Evolutionary conservation across 2,888 invertebrate genomes (phyloP).

Genomic region (Melipona beecheii): DNA sequence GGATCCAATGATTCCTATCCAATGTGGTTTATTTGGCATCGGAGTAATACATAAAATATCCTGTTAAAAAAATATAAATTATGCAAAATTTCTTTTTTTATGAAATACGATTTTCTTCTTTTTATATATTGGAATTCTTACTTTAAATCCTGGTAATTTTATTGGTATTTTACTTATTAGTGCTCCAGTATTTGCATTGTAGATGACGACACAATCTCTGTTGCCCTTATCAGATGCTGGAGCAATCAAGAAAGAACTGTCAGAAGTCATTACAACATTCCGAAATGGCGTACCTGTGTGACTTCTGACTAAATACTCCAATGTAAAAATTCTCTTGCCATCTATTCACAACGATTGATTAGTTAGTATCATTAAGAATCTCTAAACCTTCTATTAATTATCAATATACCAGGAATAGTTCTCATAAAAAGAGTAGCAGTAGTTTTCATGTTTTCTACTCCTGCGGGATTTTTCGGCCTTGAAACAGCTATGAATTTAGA

Average conservation of each 20-base stretch:
- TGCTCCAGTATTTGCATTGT: conserved; percentile 92
- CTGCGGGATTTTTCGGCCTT: conserved; percentile 87
- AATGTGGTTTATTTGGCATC: conserved; percentile 93
- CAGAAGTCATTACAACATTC: conserved; percentile 92
- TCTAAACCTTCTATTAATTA: not conserved
- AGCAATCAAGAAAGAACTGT: conserved; percentile 91
- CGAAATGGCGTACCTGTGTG: conserved; percentile 90
- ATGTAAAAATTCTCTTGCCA: conserved; percentile 91
- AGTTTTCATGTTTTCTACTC: conserved; percentile 88
- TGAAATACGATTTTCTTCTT: not conserved
- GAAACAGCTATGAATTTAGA: conserved; percentile 91
- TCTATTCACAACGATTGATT: conserved; percentile 82
- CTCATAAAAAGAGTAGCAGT: conserved; percentile 89
- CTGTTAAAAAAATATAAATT: conserved; percentile 75
- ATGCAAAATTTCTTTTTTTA: not conserved
- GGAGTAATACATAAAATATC: conserved; percentile 91
- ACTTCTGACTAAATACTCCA: conserved; percentile 92
- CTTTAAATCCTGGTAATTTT: conserved; percentile 86
- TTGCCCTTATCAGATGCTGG: conserved; percentile 93
- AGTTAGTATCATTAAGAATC: not conserved
- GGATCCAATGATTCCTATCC: conserved; percentile 94
- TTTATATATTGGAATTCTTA: conserved; percentile 69
- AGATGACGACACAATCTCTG: conserved; percentile 92
- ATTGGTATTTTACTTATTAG: conserved; percentile 85
- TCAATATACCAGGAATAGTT: conserved; percentile 88